Conservation (phyloP, 2,113 vertebrate species). For the Rhegmatorhina hoffmannsi region DNA sequence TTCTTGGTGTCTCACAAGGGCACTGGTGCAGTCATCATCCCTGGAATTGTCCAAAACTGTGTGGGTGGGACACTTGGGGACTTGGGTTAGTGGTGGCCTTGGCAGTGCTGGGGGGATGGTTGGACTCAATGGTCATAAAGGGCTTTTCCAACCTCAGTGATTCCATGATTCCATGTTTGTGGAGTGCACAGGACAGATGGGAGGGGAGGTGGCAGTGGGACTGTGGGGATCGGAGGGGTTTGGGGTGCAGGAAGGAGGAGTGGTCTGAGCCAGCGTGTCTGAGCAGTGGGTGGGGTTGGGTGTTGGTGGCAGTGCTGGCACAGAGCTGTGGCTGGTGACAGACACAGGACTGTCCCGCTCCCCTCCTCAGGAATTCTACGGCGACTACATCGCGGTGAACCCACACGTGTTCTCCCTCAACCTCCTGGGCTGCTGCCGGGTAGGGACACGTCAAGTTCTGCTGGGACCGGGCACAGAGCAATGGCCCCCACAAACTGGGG, state of each 20-base stretch:
- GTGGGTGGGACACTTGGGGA: not conserved
- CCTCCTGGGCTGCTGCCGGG: slow-evolving; percentile 89
- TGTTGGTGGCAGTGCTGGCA: not conserved
- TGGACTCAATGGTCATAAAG: not conserved
- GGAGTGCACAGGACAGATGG: not conserved
- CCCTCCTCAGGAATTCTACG: slow-evolving; percentile 89
- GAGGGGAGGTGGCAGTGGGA: not conserved
- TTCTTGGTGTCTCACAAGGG: not conserved
- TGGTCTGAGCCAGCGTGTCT: fast-evolving
- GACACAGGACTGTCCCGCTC: not conserved
- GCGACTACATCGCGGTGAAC: slow-evolving; percentile 95
- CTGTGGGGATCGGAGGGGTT: not conserved
- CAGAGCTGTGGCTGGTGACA: not conserved
- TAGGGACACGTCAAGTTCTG: not conserved
- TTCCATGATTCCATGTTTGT: not conserved
- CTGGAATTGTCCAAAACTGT: not conserved
- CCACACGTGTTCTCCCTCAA: slow-evolving; percentile 97
- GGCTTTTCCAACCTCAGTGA: not conserved
- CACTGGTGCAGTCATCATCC: not conserved
- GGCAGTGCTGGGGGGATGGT: not conserved
- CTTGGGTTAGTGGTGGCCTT: not conserved
- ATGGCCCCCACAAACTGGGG: not conserved
- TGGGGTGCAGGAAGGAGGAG: not conserved
- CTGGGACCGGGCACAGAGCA: not conserved
- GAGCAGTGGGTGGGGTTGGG: not conserved